These are phyloP conservation scores for Parus major DNA, from an alignment of 2,113 vertebrate species.

Conservation along the genomic window DNA sequence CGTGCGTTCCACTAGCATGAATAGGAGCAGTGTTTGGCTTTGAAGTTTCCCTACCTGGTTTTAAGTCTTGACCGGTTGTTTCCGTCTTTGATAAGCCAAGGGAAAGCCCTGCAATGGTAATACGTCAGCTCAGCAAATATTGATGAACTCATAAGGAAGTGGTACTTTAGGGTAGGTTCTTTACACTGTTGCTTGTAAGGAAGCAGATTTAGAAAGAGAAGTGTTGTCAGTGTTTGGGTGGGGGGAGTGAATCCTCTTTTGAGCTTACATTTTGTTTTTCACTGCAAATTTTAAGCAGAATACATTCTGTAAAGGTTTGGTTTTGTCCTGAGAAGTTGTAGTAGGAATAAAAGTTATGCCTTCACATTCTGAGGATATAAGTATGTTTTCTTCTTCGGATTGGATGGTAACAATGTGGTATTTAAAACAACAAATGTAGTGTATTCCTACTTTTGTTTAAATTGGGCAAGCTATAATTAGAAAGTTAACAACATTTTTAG, in stretches of 20 bases:
- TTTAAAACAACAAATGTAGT: background rate
- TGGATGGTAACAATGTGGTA: background rate
- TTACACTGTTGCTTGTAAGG: background rate
- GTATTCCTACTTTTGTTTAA: constrained; percentile 17
- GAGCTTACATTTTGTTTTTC: background rate
- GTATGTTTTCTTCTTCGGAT: background rate
- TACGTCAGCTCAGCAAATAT: background rate
- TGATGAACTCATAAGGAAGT: background rate
- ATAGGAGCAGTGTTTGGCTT: background rate
- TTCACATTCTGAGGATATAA: background rate
- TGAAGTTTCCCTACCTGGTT: background rate
- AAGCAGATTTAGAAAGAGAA: background rate
- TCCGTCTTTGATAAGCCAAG: background rate
- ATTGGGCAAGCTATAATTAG: constrained; percentile 33
- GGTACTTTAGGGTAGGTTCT: background rate
- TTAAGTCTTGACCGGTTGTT: background rate
- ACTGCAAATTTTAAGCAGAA: background rate
- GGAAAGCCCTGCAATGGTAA: background rate
- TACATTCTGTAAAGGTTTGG: accelerated
- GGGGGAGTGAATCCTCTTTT: background rate
- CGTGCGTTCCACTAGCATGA: background rate
- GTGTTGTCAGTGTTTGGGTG: accelerated
- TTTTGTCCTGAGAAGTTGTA: background rate
- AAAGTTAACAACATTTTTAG: background rate
- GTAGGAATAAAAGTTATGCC: background rate